Evolutionary conservation across 2,113 vertebrate genomes (phyloP).

Genomic region (pig (Sus scrofa)): DNA sequence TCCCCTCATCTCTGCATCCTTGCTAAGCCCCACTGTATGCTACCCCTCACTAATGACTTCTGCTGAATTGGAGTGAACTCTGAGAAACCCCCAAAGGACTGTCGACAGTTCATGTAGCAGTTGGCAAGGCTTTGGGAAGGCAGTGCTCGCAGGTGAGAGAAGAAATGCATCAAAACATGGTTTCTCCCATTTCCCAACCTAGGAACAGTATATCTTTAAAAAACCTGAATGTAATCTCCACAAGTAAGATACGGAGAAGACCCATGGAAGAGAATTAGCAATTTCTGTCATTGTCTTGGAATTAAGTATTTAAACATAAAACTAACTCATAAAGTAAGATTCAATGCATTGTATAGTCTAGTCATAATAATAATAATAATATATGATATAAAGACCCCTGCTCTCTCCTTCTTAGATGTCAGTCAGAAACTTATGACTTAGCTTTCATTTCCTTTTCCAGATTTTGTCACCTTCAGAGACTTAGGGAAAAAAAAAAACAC

Average conservation of each 20-base stretch:
- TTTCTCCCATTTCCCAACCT: slow-evolving; percentile 8
- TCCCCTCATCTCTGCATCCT: neutral
- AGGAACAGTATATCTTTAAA: neutral
- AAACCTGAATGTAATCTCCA: slow-evolving; percentile 19
- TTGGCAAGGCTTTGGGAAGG: neutral
- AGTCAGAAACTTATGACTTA: neutral
- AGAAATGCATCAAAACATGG: neutral
- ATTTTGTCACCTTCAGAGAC: slow-evolving; percentile 23
- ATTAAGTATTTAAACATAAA: neutral
- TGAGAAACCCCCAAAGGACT: neutral
- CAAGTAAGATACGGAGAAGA: neutral
- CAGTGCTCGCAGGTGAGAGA: neutral
- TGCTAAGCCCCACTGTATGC: neutral
- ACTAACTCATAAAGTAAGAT: neutral
- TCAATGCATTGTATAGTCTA: neutral
- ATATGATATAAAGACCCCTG: neutral
- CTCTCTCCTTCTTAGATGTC: neutral
- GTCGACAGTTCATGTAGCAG: neutral
- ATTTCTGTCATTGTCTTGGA: neutral
- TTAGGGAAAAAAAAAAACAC: slow-evolving; percentile 22
- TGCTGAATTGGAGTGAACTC: neutral
- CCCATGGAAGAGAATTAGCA: slow-evolving; percentile 2
- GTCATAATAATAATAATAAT: neutral
- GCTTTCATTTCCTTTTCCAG: slow-evolving; percentile 14
- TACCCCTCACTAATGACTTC: neutral